Conservation (phyloP, 2,888 invertebrate genomes). For the Scaptomyza flava region DNA sequence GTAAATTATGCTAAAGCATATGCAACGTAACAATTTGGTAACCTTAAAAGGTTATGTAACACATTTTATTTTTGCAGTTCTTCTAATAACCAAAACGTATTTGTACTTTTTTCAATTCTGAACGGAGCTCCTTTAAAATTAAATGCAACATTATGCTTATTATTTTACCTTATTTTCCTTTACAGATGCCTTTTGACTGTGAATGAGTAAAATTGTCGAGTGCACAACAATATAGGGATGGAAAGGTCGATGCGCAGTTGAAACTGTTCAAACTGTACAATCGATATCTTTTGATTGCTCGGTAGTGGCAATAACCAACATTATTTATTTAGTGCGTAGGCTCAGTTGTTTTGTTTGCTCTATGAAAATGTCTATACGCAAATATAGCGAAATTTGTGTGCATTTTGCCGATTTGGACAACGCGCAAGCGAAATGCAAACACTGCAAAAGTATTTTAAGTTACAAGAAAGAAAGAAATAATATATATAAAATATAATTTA, state of each 20-base stretch:
- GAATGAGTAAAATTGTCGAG: slow-evolving; percentile 48
- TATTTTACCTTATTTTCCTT: slow-evolving; percentile 58
- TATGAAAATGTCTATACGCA: too few species aligned
- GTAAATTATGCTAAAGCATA: slow-evolving; percentile 1
- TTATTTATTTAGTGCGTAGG: too few species aligned
- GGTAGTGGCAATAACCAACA: too few species aligned
- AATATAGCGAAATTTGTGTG: too few species aligned
- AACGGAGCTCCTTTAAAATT: background rate
- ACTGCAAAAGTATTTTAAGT: too few species aligned
- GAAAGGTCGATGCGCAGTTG: background rate
- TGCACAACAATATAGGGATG: slow-evolving; percentile 24
- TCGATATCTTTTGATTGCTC: too few species aligned
- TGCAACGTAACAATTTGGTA: slow-evolving; percentile 44
- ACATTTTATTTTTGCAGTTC: slow-evolving; percentile 18
- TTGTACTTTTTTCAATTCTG: background rate
- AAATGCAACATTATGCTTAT: background rate
- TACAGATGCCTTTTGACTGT: slow-evolving; percentile 32
- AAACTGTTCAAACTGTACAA: background rate
- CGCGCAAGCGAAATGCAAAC: too few species aligned
- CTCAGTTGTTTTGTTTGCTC: too few species aligned
- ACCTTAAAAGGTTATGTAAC: slow-evolving; percentile 82
- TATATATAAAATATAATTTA: too few species aligned
- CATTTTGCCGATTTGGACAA: too few species aligned
- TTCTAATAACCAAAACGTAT: background rate
- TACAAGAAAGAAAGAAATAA: too few species aligned